Evolutionary conservation across 92 coral and sea anemone genomes (phyloP), one percentile per base, ranked within the genome.

Genomic region (Phenganax subtilis): DNA sequence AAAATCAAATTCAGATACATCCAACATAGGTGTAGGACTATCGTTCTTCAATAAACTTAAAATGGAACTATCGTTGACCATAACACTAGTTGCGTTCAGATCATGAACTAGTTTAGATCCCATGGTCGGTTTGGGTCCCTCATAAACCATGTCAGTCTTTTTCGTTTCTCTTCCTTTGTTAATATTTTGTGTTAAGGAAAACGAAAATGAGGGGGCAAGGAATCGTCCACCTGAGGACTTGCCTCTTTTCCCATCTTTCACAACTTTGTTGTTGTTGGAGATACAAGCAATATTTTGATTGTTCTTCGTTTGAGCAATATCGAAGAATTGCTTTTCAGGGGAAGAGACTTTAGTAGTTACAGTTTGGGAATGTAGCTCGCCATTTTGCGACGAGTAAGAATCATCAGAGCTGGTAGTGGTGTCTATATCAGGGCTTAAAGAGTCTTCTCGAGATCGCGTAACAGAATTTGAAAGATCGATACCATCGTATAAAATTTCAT

Each of bases 211-310:
- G 3, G 68, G 74, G 51, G 74, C 61, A 15, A 67, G 83, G 9
- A 37, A 47, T 25, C 83, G 83, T 44, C 83, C 51, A 51, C 83
- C 44, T 8, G 83, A 62, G n/a, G 74, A 79, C 74, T 52, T 79
- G 2, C 14, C 16, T n/a, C 73, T 17, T 14, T 28, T 68, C 47
- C 14, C 54, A 37, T 68, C 47, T 30, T 14, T 14, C 3, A 29
- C 31, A 28, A 3, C 47, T 6, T 30, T 37, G 15, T 3, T 12
- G 47, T 29, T n/a, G 73, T 25, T 20, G 54, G 11, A 9, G 31
- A 1, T 0, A 64, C 0, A 6, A 64, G 44, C 17, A 30, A 25
- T 28, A 6, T 17, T 15, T 28, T 25, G 3, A 28, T 3, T 25
- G 12, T 5, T 12, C 37, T 28, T 64, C 3, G 30, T 6, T 30